Base-by-base conservation (phyloP, 1,140 invertebrate genomes). In the Dendrolimus kikuchii region DNA sequence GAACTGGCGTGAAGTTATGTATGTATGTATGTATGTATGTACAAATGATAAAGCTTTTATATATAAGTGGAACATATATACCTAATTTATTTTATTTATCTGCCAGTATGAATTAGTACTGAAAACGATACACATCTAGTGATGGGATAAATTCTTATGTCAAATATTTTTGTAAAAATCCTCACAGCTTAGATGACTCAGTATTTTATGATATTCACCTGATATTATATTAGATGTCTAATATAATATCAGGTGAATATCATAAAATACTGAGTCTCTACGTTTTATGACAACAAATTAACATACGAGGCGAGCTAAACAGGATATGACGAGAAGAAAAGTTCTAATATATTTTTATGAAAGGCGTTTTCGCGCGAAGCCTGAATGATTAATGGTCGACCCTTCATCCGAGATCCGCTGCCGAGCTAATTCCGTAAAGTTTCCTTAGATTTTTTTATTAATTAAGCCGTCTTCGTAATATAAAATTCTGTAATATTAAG, bases 271-370 rank as follows among this genome's bases (percentile, higher is more conserved):
- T 47, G 66, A 71, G 68, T 75, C 72, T 69, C 66, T 63, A 69
- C 63, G 61, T 62, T 80, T 81, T 80, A 80, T 65, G 66, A 65
- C 57, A 65, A 56, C 55, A 64, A 80, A 82, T 80, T 82, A 82
- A 74, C 79, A 80, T 82, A 82, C 67, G 76, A 73, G 68, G 69
- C 74, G 75, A 66, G 67, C 67, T 64, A 72, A 66, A 64, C 60
- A 60, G 55, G 56, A 64, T 53, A 68, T 68, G 59, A 66, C 64
- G 70, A 61, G 62, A 66, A 60, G 66, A 60, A 70, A 78, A 81
- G 58, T 74, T 77, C 76, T 82, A 77, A 78, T 82, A 80, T 75
- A 77, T 80, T 82, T 82, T 83, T 80, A 82, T 77, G 75, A 74
- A 80, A 78, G 61, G 62, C 71, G 57, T 77, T 77, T 76, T 71